phyloP scores from a whole-genome alignment of 2,797 vertebrate species.

The Acropternis orthonyx region DNA sequence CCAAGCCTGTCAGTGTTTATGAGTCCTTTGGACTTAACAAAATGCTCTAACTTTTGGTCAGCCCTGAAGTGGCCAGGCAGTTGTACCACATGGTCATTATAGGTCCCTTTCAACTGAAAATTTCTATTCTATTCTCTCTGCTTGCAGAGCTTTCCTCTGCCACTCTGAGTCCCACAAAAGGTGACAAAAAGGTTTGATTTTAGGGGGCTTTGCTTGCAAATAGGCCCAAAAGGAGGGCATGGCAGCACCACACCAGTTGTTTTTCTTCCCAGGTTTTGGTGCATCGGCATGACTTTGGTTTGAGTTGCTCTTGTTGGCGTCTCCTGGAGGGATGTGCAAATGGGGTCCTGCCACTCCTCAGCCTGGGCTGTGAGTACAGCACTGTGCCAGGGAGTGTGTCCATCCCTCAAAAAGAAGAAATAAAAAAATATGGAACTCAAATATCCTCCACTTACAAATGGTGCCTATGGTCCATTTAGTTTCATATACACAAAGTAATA shows the following conservation, averaged over 20 bases:
- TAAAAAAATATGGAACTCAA: neutral
- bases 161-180: neutral
- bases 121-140: neutral
- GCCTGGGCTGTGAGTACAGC: neutral
- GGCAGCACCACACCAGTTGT: neutral
- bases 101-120: neutral
- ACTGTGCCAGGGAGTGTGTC: neutral
- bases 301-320: slow-evolving; percentile 32
- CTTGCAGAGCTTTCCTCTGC: neutral
- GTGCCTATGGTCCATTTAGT: slow-evolving; percentile 76
- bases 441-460: slow-evolving; percentile 47
- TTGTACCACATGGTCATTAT: neutral
- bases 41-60: neutral
- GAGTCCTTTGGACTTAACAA: neutral
- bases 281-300: neutral
- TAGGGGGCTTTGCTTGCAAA: neutral
- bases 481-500: slow-evolving; percentile 73
- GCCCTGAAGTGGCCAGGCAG: neutral
- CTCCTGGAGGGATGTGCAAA: neutral
- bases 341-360: neutral
- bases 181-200: neutral
- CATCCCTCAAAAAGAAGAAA: slow-evolving; percentile 7
- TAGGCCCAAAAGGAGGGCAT: neutral
- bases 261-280: neutral
- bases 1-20: neutral